Evolutionary conservation across 2,888 invertebrate species (phyloP), one percentile per base, ranked within the genome.

Genomic region (Drosophila formosana): DNA sequence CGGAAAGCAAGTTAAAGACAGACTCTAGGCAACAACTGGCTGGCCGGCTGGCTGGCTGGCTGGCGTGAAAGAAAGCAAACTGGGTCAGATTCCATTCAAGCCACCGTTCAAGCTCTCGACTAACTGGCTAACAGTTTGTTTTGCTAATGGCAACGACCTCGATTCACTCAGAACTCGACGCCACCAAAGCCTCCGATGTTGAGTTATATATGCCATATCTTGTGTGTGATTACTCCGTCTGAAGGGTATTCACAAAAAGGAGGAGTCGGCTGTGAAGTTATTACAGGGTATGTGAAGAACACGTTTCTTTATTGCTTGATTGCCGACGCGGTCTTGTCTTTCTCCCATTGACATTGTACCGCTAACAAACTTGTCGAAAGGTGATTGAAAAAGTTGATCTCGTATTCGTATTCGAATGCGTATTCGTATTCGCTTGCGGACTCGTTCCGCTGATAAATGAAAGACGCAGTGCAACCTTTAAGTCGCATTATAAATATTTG

Each of bases 31-130:
- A 37, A 9, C 34, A 37, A 75, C 75, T 70, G 75, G 65, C 62
- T 18, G 18, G 18, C 18, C n/a, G n/a, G n/a, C n/a, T 18, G 18
- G 18, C 18, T 18, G 18, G 30, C 7, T 7, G 64, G 79, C 75
- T 70, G 75, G 65, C 62, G 79, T 70, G 65, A 87, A 89, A 89
- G 89, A 89, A 84, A 84, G 89, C 88, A 87, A 84, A 89, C 85
- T 84, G 34, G 84, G 84, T 79, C 88, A 84, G 82, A 84, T 84
- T 84, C 84, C 84, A 89, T 78, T 82, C 82, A 63, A 63, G 80
- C 82, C 78, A 70, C 75, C 18, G 18, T 18, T 18, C 18, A 18
- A 18, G 18, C 18, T 18, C 18, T 55, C 84, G 63, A 82, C 69
- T 67, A 53, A 43, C 61, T 57, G 75, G 55, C 78, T 75, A 80